Percentiles rank a stretch among this genome's conserved stretches.
These are phyloP conservation scores for Abscondita cerata DNA, from an alignment of 2,888 invertebrate species.

Conservation along the genomic window DNA sequence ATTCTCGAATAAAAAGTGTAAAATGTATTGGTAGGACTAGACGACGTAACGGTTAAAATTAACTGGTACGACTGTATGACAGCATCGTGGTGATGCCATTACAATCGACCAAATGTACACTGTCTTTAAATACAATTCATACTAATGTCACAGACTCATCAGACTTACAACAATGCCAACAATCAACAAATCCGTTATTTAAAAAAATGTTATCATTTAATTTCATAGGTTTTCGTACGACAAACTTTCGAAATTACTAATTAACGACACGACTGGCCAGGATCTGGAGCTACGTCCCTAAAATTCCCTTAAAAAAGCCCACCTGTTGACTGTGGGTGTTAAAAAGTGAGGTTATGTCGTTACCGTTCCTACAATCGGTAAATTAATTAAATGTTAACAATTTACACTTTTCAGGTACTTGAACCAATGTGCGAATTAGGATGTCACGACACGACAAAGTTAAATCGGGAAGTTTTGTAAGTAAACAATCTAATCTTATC, in stretches of 20 bases:
- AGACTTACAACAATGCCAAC: slow-evolving; percentile 22
- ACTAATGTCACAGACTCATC: not conserved
- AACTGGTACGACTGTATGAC: too few species aligned
- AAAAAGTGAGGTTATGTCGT: slow-evolving; percentile 24
- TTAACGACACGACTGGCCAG: not conserved
- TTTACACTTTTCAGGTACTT: slow-evolving; percentile 18
- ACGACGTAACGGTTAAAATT: too few species aligned
- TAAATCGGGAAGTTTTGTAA: slow-evolving; percentile 69
- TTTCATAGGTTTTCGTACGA: too few species aligned
- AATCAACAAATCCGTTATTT: slow-evolving; percentile 33
- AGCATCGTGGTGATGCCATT: too few species aligned
- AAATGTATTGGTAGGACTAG: too few species aligned
- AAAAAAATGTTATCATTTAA: slow-evolving; percentile 13
- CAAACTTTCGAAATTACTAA: too few species aligned
- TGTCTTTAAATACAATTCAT: too few species aligned
- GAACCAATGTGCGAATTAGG: slow-evolving; percentile 46
- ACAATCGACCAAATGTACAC: not conserved
- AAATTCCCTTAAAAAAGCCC: not conserved
- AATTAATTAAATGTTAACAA: not conserved
- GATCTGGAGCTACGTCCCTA: not conserved
- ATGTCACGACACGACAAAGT: slow-evolving; percentile 71
- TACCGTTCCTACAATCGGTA: not conserved
- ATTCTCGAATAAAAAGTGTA: too few species aligned
- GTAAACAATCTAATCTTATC: too few species aligned
- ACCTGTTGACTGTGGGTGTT: slow-evolving; percentile 12